Percentiles rank a stretch among this genome's conserved stretches.
These are phyloP conservation scores for Xestia c-nigrum DNA, from an alignment of 2,888 invertebrate species.

Conservation along the genomic window DNA sequence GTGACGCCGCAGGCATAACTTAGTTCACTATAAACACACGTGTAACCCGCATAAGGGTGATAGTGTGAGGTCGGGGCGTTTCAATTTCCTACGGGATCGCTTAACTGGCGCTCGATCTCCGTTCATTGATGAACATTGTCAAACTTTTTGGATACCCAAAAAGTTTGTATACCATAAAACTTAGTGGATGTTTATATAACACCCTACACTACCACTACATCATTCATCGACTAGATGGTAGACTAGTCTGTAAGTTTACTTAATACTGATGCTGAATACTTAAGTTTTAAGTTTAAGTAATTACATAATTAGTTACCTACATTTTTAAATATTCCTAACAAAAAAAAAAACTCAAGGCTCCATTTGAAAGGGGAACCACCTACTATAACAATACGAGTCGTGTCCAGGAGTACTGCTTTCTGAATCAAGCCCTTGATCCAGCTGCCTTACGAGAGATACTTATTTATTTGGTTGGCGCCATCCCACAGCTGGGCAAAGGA, in stretches of 20 bases:
- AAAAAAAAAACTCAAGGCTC: too few species aligned
- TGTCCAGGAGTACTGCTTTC: too few species aligned
- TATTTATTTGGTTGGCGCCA: neutral
- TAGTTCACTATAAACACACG: neutral
- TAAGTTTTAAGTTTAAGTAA: too few species aligned
- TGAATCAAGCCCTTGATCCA: too few species aligned
- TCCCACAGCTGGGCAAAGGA: neutral
- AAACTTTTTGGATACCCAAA: constrained; percentile 14
- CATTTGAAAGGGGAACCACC: too few species aligned
- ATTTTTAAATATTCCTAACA: too few species aligned
- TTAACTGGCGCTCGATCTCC: constrained; percentile 18
- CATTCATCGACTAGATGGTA: neutral
- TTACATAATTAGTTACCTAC: too few species aligned
- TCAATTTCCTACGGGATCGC: constrained; percentile 57
- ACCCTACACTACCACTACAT: too few species aligned
- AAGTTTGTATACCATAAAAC: neutral
- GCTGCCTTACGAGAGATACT: too few species aligned
- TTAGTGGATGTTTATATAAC: neutral
- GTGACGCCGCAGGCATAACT: neutral
- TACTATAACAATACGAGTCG: too few species aligned
- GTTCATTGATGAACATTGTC: constrained; percentile 13
- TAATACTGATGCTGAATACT: too few species aligned
- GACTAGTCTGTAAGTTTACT: neutral
- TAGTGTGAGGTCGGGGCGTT: constrained; percentile 28
- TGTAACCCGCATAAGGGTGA: constrained; percentile 6